Percentiles rank a stretch among this genome's conserved stretches.
phyloP scores from a whole-genome alignment of 2,113 vertebrate genomes.

The Protobothrops mucrosquamatus region DNA sequence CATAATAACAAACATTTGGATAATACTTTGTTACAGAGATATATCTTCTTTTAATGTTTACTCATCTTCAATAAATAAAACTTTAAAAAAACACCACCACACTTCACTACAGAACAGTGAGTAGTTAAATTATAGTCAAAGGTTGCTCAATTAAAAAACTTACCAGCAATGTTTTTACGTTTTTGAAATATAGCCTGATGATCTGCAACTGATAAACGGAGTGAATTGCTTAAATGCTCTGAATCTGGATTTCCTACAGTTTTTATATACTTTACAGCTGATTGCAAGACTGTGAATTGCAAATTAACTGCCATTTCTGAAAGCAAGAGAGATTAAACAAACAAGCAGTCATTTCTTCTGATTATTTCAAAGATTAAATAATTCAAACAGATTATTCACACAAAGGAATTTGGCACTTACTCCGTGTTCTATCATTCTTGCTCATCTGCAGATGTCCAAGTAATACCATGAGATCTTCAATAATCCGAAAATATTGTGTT shows the following conservation, averaged over 20 bases:
- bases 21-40: conserved; percentile 7
- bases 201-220: conserved; percentile 59
- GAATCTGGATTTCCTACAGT: conserved; percentile 86
- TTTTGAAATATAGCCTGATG: conserved; percentile 82
- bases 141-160: conserved; percentile 49
- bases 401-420: conserved; percentile 72
- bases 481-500: conserved; percentile 96
- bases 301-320: conserved; percentile 90
- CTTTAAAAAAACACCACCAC: not conserved
- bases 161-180: conserved; percentile 88
- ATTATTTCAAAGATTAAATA: not conserved
- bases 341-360: not conserved
- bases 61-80: not conserved
- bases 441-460: conserved; percentile 93
- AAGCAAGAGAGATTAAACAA: conserved; percentile 20
- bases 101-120: not conserved
- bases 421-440: conserved; percentile 86
- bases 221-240: conserved; percentile 70
- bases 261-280: conserved; percentile 91
- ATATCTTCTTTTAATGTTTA: conserved; percentile 33
- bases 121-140: not conserved
- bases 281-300: conserved; percentile 90
- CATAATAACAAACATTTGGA: conserved; percentile 16
- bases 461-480: conserved; percentile 95
- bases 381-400: not conserved